Evolutionary conservation across 2,888 invertebrate species (phyloP), one percentile per base, ranked within the genome.

Genomic region (Chymomyza procnemis): DNA sequence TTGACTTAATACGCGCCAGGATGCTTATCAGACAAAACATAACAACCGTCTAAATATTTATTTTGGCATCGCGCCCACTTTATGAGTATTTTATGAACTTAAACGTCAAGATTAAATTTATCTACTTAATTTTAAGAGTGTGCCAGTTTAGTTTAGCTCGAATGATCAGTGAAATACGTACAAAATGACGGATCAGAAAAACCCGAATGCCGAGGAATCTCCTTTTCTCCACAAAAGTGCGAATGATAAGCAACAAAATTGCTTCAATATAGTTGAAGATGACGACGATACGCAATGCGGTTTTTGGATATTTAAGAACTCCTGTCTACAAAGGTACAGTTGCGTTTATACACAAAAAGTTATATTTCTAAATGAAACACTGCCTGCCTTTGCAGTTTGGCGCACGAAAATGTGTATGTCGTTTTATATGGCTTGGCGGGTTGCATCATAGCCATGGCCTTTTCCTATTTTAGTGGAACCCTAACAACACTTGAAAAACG

Each of bases 401-500:
- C 90, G 6, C 91, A 86, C 87, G 90, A 90, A 64, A 87, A 88
- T 16, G 79, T 86, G n/a, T 91, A 88, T 54, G 89, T 94, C 2
- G 91, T 93, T 64, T 89, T 94, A 0, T 94, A 94, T 78, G 94
- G 94, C 14, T 88, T 94, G n/a, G 91, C 94, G 6, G 94, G 94
- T 1, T 94, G 94, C 77, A 92, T 94, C 67, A 93, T 93, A 84
- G 92, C 93, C n/a, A 94, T 94, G 75, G 93, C 93, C 64, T 94
- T 93, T 81, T 92, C 94, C 0, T 95, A 95, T 84, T 94, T 94
- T 80, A 94, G 93, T 78, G 94, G 94, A 3, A 94, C 94, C 16
- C 93, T 95, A 62, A 94, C 95, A 21, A 95, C 95, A 0, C 90
- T 95, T 74, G 95, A 95, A 86, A 95, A 95, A 86, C 92, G 94